Percentiles rank a stretch among this genome's conserved stretches.
Conservation (phyloP, 2,113 vertebrate species). For the Muntiacus reevesi region DNA sequence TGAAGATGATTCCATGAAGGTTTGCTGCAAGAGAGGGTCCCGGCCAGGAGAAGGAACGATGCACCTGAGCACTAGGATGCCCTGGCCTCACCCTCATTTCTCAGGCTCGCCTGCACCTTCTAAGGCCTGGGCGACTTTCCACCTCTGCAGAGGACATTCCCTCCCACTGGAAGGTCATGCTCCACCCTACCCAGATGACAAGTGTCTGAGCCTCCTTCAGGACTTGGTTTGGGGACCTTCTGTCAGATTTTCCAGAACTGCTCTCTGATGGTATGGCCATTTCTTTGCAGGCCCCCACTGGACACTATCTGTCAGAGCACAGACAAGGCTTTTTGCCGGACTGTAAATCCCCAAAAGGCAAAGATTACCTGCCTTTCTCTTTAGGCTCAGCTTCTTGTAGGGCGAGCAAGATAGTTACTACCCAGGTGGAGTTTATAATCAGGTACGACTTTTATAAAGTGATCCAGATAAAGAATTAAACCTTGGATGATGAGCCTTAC, state of each 20-base stretch:
- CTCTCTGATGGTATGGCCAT: fast-evolving
- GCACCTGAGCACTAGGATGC: fast-evolving
- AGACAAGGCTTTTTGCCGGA: background rate
- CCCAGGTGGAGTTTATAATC: background rate
- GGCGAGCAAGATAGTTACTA: background rate
- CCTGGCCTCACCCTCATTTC: background rate
- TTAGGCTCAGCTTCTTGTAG: background rate
- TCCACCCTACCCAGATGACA: background rate
- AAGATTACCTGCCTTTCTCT: background rate
- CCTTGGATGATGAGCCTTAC: background rate
- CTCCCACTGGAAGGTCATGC: background rate
- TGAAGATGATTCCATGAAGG: background rate
- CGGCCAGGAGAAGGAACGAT: background rate
- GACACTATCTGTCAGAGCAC: background rate
- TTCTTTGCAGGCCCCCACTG: background rate
- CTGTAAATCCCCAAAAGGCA: background rate
- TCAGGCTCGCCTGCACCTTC: background rate
- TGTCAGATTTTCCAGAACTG: background rate
- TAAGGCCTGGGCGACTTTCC: background rate
- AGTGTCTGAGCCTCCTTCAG: background rate
- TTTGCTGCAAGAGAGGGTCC: background rate
- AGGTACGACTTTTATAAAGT: background rate
- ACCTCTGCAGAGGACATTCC: too few relatives aligned
- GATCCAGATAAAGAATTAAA: background rate
- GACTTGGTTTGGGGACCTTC: background rate